phyloP scores from a whole-genome alignment of 53 echinoderm and acorn worm genomes.

The Glandiceps talaboti region DNA sequence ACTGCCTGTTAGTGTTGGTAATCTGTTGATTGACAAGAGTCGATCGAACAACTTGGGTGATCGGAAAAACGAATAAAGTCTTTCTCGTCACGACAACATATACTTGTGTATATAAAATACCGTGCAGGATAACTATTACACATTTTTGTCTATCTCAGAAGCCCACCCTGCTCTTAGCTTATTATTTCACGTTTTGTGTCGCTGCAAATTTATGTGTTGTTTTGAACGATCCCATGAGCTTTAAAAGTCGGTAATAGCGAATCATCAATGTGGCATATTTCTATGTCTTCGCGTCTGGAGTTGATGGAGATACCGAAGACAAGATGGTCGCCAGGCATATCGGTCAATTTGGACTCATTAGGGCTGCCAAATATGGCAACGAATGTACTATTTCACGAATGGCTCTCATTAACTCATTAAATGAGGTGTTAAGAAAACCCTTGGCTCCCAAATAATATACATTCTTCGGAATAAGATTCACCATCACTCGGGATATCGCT shows the following conservation, averaged over 20 bases:
- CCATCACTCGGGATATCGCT: no score
- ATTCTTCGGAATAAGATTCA: no score
- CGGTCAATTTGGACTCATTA: not conserved
- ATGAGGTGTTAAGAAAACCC: no score
- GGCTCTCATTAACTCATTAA: no score
- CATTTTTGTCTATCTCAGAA: no score
- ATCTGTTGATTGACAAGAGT: not conserved
- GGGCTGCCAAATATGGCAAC: not conserved
- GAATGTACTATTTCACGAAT: not conserved
- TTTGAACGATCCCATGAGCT: not conserved
- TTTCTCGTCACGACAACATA: not conserved
- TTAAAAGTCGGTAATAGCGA: not conserved
- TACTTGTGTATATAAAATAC: not conserved
- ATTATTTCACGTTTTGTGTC: not conserved
- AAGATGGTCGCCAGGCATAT: not conserved
- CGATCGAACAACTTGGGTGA: not conserved
- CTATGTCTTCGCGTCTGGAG: not conserved
- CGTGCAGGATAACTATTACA: not conserved
- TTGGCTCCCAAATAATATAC: no score
- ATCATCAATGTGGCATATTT: not conserved
- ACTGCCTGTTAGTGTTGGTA: no score
- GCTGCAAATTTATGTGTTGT: not conserved
- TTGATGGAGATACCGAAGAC: not conserved
- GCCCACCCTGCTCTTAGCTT: not conserved
- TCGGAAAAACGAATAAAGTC: not conserved